Conservation (phyloP, 1,140 invertebrate genomes). For the Goniozus legneri region DNA sequence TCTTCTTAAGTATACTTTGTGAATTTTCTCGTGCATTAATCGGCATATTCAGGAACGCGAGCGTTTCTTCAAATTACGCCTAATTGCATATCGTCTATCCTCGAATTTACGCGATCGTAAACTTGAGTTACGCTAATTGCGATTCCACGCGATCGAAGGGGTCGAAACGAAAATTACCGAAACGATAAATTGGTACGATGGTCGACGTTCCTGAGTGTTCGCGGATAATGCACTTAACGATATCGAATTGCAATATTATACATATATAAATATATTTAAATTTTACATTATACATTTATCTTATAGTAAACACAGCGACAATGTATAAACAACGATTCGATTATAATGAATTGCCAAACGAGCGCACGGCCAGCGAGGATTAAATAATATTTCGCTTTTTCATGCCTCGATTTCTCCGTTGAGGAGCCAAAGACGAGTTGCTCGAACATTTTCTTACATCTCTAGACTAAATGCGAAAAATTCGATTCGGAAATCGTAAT, state of each 20-base stretch:
- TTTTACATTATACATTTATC: constrained; percentile 12
- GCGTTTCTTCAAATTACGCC: too few relatives aligned
- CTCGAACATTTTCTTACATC: too few relatives aligned
- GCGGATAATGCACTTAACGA: constrained; percentile 27
- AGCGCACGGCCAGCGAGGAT: constrained; percentile 48
- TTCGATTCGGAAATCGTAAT: too few relatives aligned
- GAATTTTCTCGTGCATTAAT: constrained; percentile 17
- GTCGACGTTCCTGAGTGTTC: constrained; percentile 29
- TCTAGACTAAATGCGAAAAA: too few relatives aligned
- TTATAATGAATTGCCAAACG: background rate
- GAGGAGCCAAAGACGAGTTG: constrained; percentile 20
- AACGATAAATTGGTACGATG: too few relatives aligned
- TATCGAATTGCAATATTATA: constrained; percentile 8
- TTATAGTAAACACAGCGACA: constrained; percentile 1
- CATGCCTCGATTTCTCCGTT: too few relatives aligned
- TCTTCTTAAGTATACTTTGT: constrained; percentile 4
- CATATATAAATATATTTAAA: constrained; percentile 11
- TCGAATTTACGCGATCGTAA: too few relatives aligned
- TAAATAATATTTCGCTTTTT: constrained; percentile 53
- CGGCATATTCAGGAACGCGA: constrained; percentile 33
- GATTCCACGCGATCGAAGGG: too few relatives aligned
- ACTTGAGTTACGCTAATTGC: too few relatives aligned
- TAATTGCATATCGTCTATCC: too few relatives aligned
- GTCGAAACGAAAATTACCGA: too few relatives aligned
- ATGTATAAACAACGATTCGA: background rate